These are phyloP conservation scores for Yoshiicerus persimilis DNA, from an alignment of 1,140 invertebrate genomes.

Conservation along the genomic window DNA sequence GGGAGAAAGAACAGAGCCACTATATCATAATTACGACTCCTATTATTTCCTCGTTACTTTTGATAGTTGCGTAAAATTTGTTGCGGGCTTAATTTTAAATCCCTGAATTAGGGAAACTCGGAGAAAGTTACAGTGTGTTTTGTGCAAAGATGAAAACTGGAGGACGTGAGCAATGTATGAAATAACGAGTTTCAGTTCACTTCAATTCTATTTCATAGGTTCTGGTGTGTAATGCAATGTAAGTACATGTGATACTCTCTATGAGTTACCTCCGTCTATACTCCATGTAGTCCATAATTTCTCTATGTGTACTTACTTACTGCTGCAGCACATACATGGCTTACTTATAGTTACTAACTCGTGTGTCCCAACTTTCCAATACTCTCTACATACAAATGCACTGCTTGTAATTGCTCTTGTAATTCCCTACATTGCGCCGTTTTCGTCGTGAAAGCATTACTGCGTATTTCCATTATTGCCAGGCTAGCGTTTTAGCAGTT, in stretches of 20 bases:
- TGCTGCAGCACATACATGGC: not conserved
- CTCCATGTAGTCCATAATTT: not conserved
- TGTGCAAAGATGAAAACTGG: not conserved
- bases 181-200: not conserved
- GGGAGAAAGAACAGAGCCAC: not conserved
- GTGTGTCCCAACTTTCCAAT: not conserved
- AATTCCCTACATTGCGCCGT: not conserved
- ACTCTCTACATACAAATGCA: not conserved
- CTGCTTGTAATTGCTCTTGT: not conserved
- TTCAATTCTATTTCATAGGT: not conserved
- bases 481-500: not conserved
- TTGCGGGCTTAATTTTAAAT: conserved; percentile 35
- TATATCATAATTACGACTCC: conserved; percentile 46
- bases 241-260: not conserved
- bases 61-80: conserved; percentile 35
- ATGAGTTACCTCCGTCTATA: not conserved
- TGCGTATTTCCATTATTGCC: not conserved
- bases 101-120: conserved; percentile 31
- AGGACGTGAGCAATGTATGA: conserved; percentile 16
- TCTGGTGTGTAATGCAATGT: not conserved
- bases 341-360: not conserved
- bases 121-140: not conserved
- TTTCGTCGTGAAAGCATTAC: not conserved
- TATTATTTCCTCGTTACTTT: conserved; percentile 45
- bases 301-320: not conserved